These are phyloP conservation scores for Mythimna impura DNA, from an alignment of 2,888 invertebrate genomes.

Conservation along the genomic window DNA sequence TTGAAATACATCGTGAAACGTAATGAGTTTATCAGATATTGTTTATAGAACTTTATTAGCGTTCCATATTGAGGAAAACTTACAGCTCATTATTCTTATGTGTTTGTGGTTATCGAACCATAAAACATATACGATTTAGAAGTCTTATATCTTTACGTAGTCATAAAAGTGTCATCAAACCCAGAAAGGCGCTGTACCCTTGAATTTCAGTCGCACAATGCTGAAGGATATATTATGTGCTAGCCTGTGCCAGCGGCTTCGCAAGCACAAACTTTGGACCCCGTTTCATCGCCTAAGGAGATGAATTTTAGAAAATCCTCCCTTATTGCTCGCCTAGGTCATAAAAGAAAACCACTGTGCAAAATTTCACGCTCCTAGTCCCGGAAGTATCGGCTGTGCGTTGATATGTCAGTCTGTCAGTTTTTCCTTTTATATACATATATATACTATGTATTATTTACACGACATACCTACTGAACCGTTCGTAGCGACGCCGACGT, in stretches of 20 bases:
- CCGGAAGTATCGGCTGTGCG: no score
- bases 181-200: not conserved
- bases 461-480: not conserved
- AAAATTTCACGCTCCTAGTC: no score
- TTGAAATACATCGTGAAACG: conserved; percentile 50
- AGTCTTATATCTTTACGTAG: not conserved
- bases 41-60: conserved; percentile 55
- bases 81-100: conserved; percentile 2
- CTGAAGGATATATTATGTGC: not conserved
- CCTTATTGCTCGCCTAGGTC: no score
- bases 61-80: conserved; percentile 31
- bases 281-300: no score
- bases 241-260: not conserved
- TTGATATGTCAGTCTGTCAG: no score
- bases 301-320: no score
- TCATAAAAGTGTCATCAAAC: not conserved
- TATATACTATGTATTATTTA: no score
- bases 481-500: not conserved
- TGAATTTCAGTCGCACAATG: not conserved
- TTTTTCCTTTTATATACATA: no score
- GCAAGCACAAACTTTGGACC: no score
- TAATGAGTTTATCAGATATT: conserved; percentile 64
- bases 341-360: no score
- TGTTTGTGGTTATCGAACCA: conserved; percentile 7
- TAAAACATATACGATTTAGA: conserved; percentile 5